Evolutionary conservation across 2,113 vertebrate genomes (phyloP), one percentile per base, ranked within the genome.

Genomic region (Sarotherodon lohbergeri): DNA sequence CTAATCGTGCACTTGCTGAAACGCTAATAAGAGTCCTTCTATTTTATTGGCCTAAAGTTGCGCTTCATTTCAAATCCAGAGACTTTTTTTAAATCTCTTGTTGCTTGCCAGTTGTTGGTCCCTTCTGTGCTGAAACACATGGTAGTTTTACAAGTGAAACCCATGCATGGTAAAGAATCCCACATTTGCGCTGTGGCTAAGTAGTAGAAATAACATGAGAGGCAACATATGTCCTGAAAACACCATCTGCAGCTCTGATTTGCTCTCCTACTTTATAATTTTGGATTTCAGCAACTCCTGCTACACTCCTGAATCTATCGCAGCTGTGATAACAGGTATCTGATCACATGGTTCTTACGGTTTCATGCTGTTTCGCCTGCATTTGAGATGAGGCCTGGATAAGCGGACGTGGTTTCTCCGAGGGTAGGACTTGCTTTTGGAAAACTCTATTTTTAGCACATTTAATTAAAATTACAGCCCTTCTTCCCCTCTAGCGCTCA

Each of bases 381-480:
- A 6, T 59, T 46, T 36, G 46, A 86, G 80, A 82, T 50, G 41
- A 78, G 48, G 43, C 29, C 9, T 5, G 78, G 71, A 86, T 87
- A 86, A 79, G 63, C 22, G 32, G 52, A 50, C 14, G 2, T 7
- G 7, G 57, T 80, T 91, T 82, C 82, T 84, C 59, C 32, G 82
- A 89, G 81, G 48, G 71, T 7, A 22, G 6, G 9, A 57, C 85
- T 83, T 80, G 50, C 43, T 88, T 39, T 87, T 78, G 78, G 39
- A 56, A 85, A 87, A 71, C 48, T 46, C n/a, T 78, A 34, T 80
- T 84, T 92, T 81, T 81, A 84, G 81, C 24, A 5, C 13, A 5
- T 41, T 43, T 82, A 87, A 92, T 93, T 90, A 91, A 90, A 95
- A 93, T 73, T 61, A 85, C 57, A 88, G 19, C 36, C 56, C 17